phyloP scores from a whole-genome alignment of 2,888 invertebrate species.

The Adineta ricciae region DNA sequence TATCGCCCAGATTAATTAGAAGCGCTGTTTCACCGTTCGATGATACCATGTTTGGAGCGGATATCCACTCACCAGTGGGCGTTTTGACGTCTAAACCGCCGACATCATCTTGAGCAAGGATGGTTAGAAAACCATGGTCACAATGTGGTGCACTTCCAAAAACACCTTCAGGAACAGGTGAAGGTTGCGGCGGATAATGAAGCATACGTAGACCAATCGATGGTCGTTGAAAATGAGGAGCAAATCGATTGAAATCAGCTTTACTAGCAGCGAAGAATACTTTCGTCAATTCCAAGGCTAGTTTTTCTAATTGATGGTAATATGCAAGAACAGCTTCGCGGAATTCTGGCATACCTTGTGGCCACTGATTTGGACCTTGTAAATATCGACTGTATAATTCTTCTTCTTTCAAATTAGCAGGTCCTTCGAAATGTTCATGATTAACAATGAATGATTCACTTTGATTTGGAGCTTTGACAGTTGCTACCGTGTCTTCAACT shows the following conservation, averaged over 20 bases:
- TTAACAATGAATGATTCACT: neutral
- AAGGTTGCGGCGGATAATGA: neutral
- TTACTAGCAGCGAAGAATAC: neutral
- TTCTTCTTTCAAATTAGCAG: neutral
- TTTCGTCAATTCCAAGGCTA: neutral
- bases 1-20: conserved; percentile 28
- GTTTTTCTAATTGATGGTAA: neutral
- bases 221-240: neutral
- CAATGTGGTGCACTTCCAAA: conserved; percentile 21
- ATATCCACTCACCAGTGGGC: conserved; percentile 2
- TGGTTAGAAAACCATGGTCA: conserved; percentile 29
- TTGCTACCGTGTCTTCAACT: neutral
- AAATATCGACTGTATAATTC: neutral
- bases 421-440: conserved; percentile 13
- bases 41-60: conserved; percentile 18
- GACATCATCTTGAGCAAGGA: conserved; percentile 23
- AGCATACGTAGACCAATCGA: neutral
- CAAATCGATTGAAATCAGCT: neutral
- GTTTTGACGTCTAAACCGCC: conserved; percentile 27
- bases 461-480: neutral
- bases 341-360: neutral
- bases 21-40: conserved; percentile 12
- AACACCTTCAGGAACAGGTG: neutral
- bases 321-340: neutral
- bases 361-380: neutral